Evolutionary conservation across 37 sponge, comb jelly and placozoan species (phyloP), one percentile per base, ranked within the genome.

Genomic region (Corticium candelabrum): DNA sequence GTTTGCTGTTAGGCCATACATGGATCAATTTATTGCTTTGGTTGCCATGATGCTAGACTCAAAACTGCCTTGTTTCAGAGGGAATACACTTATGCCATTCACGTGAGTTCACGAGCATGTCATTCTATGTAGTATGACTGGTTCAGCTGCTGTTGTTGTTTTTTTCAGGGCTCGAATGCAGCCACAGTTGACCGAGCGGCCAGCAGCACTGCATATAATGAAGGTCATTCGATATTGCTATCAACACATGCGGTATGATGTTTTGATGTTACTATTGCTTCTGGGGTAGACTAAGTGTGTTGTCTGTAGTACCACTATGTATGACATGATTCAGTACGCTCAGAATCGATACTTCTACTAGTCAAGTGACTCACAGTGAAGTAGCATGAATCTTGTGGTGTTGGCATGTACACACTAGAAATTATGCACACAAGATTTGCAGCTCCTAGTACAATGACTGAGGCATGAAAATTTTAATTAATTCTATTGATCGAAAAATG

Each of bases 11-110:
- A 74, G 99, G 36, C 90, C 95, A 3, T 89, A 90, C 78, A 77
- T 83, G 73, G 95, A 97, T 29, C 84, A 93, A 40, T 77, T 97
- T 34, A 90, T 94, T 57, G 78, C 95, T 27, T 83, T 97, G 77
- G 99, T 97, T 11, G 78, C 84, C 0, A 87, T 94, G 34, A 97
- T 97, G 99, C 75, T 97, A 71, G 99, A 94, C 71, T 90, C 95
- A 7, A 90, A 90, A 37, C 85, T 97, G 41, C 99, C 99, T 0
- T 97, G 99, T 75, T 97, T 97, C 82, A 78, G 99, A 69, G 92
- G 90, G 4, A 87, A 97, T 38, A 87, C 92, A n/a, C 86, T 93
- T 67, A 87, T 84, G 56, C 84, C 77, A 34, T 78, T 93, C 68
- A 89, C 76, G 91, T 87, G 39, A 35, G 75, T 35, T n/a, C 21